Conservation (phyloP, 2,113 vertebrate genomes). For the Xyliphius kryptos region DNA sequence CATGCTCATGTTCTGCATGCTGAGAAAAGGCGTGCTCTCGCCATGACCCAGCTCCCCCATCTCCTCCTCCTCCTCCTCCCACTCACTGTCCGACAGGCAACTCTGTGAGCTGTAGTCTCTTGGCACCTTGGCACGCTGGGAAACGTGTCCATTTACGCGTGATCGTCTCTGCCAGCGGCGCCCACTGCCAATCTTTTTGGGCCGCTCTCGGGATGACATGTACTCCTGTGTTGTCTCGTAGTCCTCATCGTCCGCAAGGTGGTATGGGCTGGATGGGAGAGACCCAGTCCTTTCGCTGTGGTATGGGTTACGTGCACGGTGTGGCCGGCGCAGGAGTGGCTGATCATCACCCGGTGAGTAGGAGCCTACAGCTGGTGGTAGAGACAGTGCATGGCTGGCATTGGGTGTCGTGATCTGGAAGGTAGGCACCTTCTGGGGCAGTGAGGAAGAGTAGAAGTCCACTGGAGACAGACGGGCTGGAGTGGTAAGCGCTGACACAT, state of each 20-base stretch:
- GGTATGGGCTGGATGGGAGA: slow-evolving; percentile 90
- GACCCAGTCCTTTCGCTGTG: slow-evolving; percentile 88
- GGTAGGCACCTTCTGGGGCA: slow-evolving; percentile 86
- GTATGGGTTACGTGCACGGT: slow-evolving; percentile 66
- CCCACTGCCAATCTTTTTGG: slow-evolving; percentile 66
- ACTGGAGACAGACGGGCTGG: slow-evolving; percentile 91
- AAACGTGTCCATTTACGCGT: slow-evolving; percentile 81
- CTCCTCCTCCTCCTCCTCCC: slow-evolving; percentile 76
- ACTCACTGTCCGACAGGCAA: slow-evolving; percentile 85
- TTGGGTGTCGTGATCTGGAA: slow-evolving; percentile 95
- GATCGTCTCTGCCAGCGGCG: slow-evolving; percentile 81
- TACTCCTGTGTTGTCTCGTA: slow-evolving; percentile 98
- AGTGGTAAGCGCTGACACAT: slow-evolving; percentile 93
- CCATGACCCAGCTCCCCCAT: slow-evolving; percentile 65
- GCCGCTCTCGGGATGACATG: slow-evolving; percentile 74
- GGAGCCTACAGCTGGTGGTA: slow-evolving; percentile 71
- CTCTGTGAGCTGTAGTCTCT: slow-evolving; percentile 92
- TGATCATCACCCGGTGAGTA: slow-evolving; percentile 86
- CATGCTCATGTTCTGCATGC: slow-evolving; percentile 81
- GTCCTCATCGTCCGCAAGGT: slow-evolving; percentile 86
- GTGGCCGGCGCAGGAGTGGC: slow-evolving; percentile 79
- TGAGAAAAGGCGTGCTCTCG: slow-evolving; percentile 93
- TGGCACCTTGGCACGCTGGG: slow-evolving; percentile 71
- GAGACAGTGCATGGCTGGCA: slow-evolving; percentile 81
- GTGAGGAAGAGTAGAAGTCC: slow-evolving; percentile 89